A percentile compares a stretch with the other conserved stretches of the same genome.
phyloP scores from a whole-genome alignment of 2,113 vertebrate genomes.

The Paedocypris sp. region DNA sequence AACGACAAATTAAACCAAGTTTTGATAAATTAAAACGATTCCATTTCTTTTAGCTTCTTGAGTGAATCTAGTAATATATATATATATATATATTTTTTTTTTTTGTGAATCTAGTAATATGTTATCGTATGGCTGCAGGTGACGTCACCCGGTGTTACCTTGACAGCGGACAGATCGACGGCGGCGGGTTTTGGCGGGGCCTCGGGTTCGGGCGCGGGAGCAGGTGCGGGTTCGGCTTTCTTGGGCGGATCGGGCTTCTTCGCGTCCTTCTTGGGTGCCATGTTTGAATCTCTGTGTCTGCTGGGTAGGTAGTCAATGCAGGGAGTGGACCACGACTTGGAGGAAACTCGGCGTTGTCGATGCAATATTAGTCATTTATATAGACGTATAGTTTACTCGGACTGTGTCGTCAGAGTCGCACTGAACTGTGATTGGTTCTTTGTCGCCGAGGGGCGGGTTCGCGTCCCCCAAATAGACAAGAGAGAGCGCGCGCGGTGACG shows the following conservation, averaged over 20 bases:
- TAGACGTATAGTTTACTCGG: slow-evolving; percentile 56
- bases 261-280: slow-evolving; percentile 71
- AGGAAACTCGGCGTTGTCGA: slow-evolving; percentile 54
- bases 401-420: slow-evolving; percentile 35
- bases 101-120: background rate
- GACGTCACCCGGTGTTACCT: slow-evolving; percentile 60
- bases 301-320: slow-evolving; percentile 44
- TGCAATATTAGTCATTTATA: slow-evolving; percentile 57
- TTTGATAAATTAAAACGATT: too few species aligned
- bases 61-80: too few species aligned
- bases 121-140: background rate
- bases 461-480: slow-evolving; percentile 53
- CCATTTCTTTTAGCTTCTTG: too few species aligned
- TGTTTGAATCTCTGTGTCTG: slow-evolving; percentile 37
- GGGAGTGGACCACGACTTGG: slow-evolving; percentile 53
- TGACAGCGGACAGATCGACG: slow-evolving; percentile 58
- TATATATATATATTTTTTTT: too few species aligned
- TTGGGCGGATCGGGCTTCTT: slow-evolving; percentile 61
- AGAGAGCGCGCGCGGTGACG: slow-evolving; percentile 13
- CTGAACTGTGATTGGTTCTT: slow-evolving; percentile 50
- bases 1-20: too few species aligned
- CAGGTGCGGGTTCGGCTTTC: slow-evolving; percentile 35
- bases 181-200: slow-evolving; percentile 37
- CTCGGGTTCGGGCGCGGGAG: slow-evolving; percentile 44
- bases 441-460: slow-evolving; percentile 40